Evolutionary conservation across 1,140 invertebrate genomes (phyloP), one percentile per base, ranked within the genome.

Genomic region (Conopomorpha cramerella): DNA sequence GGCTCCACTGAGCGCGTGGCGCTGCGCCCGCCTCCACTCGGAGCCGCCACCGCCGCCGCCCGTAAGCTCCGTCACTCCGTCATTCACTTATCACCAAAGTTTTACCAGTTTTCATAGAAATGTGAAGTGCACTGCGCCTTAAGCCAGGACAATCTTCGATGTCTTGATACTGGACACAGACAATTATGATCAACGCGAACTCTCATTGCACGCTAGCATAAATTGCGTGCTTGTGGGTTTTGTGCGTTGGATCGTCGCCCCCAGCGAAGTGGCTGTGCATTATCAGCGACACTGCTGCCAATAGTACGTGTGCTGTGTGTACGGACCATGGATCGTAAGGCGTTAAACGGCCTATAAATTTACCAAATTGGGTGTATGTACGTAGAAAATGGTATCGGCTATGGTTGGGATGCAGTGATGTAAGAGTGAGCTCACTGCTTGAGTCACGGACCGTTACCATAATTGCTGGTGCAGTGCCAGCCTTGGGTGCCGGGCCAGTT

Each of bases 371-470:
- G n/a, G 18, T 16, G 41, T 34, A 36, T 37, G 31, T 45, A 41
- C 36, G 31, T 45, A 42, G 37, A 52, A 43, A 38, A 13, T 33
- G 10, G 4, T 7, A 30, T 41, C 38, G 37, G 33, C 28, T 37
- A 33, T 33, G 36, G 35, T 39, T 36, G 13, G 16, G 34, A 25
- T 40, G 31, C 33, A 48, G 45, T 52, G 47, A 56, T 50, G 47
- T 50, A 45, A 56, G 39, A 43, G 30, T 53, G 53, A 50, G 43
- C 40, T 56, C 50, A 52, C 27, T 30, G 15, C n/a, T n/a, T n/a
- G n/a, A n/a, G n/a, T n/a, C n/a, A n/a, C n/a, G n/a, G n/a, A n/a
- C n/a, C n/a, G n/a, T n/a, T n/a, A n/a, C n/a, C n/a, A n/a, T n/a
- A n/a, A n/a, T n/a, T n/a, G n/a, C n/a, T n/a, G n/a, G n/a, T n/a